Evolutionary conservation across 2,797 vertebrate species (phyloP).

Genomic region (Tenualosa thibaudeaui): DNA sequence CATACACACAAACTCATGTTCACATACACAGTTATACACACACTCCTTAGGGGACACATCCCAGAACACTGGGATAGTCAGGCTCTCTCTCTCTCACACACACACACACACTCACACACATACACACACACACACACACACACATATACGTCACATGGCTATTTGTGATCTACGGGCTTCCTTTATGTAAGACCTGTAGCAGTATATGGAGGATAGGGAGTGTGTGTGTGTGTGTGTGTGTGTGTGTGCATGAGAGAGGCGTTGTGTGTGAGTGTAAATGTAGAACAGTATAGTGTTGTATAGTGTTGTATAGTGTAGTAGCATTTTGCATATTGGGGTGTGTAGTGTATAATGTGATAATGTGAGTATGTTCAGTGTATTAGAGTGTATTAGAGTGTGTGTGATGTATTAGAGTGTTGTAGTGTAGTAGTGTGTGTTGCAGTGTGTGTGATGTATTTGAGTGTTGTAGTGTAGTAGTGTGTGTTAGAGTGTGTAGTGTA

Average conservation of each 20-base stretch:
- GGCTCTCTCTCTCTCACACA: neutral
- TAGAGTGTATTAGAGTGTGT: too few species aligned
- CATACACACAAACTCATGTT: neutral
- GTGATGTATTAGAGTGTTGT: neutral
- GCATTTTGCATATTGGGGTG: neutral
- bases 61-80: neutral
- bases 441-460: too few species aligned
- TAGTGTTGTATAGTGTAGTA: too few species aligned
- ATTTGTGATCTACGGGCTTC: neutral
- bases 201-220: neutral
- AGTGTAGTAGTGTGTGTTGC: too few species aligned
- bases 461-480: too few species aligned
- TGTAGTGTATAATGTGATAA: neutral
- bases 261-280: neutral
- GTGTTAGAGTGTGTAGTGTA: too few species aligned
- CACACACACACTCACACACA: neutral
- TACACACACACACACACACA: neutral
- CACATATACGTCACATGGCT: neutral
- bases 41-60: neutral
- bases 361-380: neutral
- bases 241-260: neutral
- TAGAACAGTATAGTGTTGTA: neutral
- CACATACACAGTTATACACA: neutral
- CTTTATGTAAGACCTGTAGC: neutral
- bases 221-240: conserved; percentile 11